Conservation (phyloP, 2,888 invertebrate species). For the Cantharis lateralis region DNA sequence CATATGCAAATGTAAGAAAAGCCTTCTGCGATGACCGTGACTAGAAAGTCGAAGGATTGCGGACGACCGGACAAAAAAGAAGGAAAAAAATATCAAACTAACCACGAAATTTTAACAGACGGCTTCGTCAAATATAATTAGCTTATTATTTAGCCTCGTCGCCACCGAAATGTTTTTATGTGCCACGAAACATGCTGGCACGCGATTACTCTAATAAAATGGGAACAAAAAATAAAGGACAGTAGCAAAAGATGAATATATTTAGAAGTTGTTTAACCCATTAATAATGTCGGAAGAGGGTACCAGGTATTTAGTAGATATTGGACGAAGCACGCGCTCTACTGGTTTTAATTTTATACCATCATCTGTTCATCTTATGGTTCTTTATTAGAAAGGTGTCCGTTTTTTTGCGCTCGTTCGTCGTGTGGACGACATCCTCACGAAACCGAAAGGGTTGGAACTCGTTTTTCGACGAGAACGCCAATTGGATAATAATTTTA, state of each 20-base stretch:
- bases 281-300: slow-evolving; percentile 43
- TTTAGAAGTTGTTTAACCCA: slow-evolving; percentile 35
- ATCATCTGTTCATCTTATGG: slow-evolving; percentile 49
- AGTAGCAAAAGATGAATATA: slow-evolving; percentile 18
- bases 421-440: slow-evolving; percentile 38
- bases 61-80: slow-evolving; percentile 38
- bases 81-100: slow-evolving; percentile 27
- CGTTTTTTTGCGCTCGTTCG: slow-evolving; percentile 38
- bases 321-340: slow-evolving; percentile 46
- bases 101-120: neutral
- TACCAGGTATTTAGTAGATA: slow-evolving; percentile 36
- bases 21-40: slow-evolving; percentile 54
- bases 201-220: slow-evolving; percentile 7
- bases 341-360: slow-evolving; percentile 41
- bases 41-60: slow-evolving; percentile 51
- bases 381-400: slow-evolving; percentile 30
- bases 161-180: neutral
- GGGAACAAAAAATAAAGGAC: slow-evolving; percentile 8
- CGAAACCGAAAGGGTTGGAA: neutral
- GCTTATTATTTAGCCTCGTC: neutral
- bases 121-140: neutral
- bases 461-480: neutral
- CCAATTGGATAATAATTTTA: neutral
- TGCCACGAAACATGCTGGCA: neutral
- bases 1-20: slow-evolving; percentile 55